Evolutionary conservation across 1,140 invertebrate species (phyloP).

Genomic region (Drepana arcuata): DNA sequence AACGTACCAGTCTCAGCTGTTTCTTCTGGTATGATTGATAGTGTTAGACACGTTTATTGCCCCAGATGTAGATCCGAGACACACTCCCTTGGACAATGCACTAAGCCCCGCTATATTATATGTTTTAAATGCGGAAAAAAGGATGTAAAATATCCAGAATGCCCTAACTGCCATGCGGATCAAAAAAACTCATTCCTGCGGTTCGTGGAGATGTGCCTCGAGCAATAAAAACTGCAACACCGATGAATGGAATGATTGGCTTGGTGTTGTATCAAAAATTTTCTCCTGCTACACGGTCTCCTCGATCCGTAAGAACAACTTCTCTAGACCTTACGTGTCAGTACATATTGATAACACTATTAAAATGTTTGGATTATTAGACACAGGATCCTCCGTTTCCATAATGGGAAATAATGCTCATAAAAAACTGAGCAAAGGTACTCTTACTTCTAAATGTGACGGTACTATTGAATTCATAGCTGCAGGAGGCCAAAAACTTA

Average conservation of each 20-base stretch:
- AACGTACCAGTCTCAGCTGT: neutral
- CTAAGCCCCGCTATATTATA: neutral
- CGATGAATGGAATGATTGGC: slow-evolving; percentile 8
- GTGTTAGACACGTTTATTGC: too few relatives aligned
- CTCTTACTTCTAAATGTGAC: too few relatives aligned
- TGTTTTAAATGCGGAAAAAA: slow-evolving; percentile 17
- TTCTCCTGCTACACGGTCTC: slow-evolving; percentile 1
- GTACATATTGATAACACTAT: slow-evolving; percentile 4
- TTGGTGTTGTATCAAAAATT: slow-evolving; percentile 7
- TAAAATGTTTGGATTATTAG: too few relatives aligned
- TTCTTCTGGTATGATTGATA: slow-evolving; percentile 16
- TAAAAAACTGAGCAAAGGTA: too few relatives aligned
- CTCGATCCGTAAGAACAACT: slow-evolving; percentile 5
- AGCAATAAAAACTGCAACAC: neutral
- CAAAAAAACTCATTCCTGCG: slow-evolving; percentile 19
- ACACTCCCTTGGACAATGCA: too few relatives aligned
- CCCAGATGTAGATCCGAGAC: too few relatives aligned
- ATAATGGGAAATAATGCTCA: too few relatives aligned
- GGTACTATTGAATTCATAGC: too few relatives aligned
- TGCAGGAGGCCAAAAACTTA: too few relatives aligned
- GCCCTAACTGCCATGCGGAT: slow-evolving; percentile 8
- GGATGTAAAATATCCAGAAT: slow-evolving; percentile 12
- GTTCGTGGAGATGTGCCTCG: neutral
- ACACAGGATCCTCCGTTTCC: too few relatives aligned
- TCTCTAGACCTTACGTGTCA: slow-evolving; percentile 6